These are phyloP conservation scores for Sinodicranocentrus sp. DNA, from an alignment of 2,888 invertebrate species.

Conservation along the genomic window DNA sequence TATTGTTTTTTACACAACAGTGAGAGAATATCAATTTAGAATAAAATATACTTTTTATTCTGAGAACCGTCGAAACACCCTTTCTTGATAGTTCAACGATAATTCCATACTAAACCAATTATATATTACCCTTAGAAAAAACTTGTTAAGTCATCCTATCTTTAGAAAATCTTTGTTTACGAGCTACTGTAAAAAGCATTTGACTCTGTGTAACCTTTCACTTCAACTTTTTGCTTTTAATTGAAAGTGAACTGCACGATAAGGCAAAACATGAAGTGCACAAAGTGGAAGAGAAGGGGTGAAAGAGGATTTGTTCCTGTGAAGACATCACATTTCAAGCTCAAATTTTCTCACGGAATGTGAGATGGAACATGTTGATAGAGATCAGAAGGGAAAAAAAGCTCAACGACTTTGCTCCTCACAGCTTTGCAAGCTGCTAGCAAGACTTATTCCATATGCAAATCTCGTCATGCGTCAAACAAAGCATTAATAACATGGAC, in stretches of 20 bases:
- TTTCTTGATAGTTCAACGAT: too few relatives aligned
- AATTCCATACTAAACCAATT: too few relatives aligned
- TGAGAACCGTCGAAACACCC: too few relatives aligned
- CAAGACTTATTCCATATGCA: not conserved
- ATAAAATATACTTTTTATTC: too few relatives aligned
- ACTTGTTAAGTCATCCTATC: too few relatives aligned
- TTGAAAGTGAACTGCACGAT: not conserved
- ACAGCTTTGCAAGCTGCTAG: constrained; percentile 6
- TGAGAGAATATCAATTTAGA: too few relatives aligned
- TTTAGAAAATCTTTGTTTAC: too few relatives aligned
- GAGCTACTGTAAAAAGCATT: too few relatives aligned
- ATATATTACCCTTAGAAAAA: too few relatives aligned
- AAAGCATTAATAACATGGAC: constrained; percentile 12
- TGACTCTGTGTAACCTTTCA: constrained; percentile 3
- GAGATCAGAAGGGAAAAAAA: not conserved
- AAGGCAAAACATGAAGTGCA: too few relatives aligned
- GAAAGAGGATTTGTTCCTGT: constrained; percentile 17
- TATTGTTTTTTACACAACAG: too few relatives aligned
- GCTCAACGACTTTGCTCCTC: not conserved
- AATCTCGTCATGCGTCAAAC: not conserved
- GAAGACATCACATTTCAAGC: constrained; percentile 4
- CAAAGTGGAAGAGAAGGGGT: not conserved
- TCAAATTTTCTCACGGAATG: constrained; percentile 50
- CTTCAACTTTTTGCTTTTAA: not conserved
- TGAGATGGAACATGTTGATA: constrained; percentile 20